phyloP scores from a whole-genome alignment of 2,888 invertebrate genomes.

The Trimorus sp. region DNA sequence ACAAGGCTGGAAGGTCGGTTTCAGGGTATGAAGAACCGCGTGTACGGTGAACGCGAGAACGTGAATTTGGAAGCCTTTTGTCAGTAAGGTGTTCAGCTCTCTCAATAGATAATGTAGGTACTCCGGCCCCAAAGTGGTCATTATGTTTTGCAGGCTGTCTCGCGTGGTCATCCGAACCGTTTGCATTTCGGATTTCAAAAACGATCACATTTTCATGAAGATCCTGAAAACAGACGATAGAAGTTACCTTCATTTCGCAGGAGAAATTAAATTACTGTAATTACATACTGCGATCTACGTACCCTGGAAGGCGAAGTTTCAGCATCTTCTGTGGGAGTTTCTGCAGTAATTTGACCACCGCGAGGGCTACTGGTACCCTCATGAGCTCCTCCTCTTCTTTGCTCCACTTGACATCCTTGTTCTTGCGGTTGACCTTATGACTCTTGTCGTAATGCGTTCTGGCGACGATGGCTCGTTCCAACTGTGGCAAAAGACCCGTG shows the following conservation, averaged over 20 bases:
- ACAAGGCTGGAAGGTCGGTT: constrained; percentile 86
- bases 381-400: constrained; percentile 95
- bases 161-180: constrained; percentile 93
- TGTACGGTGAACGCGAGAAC: constrained; percentile 95
- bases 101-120: constrained; percentile 90
- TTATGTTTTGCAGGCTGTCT: constrained; percentile 96
- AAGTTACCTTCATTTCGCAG: no score
- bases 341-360: constrained; percentile 95
- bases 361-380: constrained; percentile 95
- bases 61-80: constrained; percentile 96
- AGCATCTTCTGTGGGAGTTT: constrained; percentile 90
- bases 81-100: constrained; percentile 91
- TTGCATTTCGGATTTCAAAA: constrained; percentile 93
- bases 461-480: constrained; percentile 88
- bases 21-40: constrained; percentile 89
- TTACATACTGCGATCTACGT: constrained; percentile 75
- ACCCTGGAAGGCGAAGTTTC: constrained; percentile 91
- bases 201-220: constrained; percentile 94
- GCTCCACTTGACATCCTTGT: constrained; percentile 82
- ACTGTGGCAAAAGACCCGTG: constrained; percentile 88
- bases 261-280: no score
- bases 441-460: constrained; percentile 88
- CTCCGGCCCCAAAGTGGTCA: constrained; percentile 91
- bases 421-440: constrained; percentile 90
- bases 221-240: constrained; percentile 83